Conservation (phyloP, 1,140 invertebrate genomes). For the Bemisia tabaci region DNA sequence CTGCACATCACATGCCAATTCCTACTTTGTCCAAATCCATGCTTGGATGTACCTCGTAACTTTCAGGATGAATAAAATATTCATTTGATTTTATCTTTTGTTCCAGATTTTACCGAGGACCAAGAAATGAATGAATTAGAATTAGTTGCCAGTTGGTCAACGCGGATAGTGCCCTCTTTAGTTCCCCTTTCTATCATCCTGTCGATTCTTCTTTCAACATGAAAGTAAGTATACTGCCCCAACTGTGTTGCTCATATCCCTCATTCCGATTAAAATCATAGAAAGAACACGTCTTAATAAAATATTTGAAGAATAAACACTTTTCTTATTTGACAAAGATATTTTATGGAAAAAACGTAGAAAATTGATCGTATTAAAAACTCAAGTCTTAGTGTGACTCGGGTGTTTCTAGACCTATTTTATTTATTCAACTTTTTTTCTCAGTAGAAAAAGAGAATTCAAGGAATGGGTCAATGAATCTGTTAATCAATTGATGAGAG, state of each 20-base stretch:
- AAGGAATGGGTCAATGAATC: too few relatives aligned
- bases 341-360: not conserved
- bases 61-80: too few relatives aligned
- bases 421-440: too few relatives aligned
- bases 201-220: not conserved
- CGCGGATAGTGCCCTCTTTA: not conserved
- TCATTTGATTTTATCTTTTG: not conserved
- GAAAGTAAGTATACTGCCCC: not conserved
- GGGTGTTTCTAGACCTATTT: not conserved
- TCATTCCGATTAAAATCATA: not conserved
- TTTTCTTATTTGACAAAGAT: not conserved
- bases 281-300: not conserved
- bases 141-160: not conserved
- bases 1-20: too few relatives aligned
- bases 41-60: too few relatives aligned
- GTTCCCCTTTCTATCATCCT: not conserved
- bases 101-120: not conserved
- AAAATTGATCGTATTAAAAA: too few relatives aligned
- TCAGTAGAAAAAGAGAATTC: too few relatives aligned
- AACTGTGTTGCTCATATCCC: not conserved
- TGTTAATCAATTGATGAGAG: too few relatives aligned
- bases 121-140: not conserved
- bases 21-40: too few relatives aligned
- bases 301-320: not conserved
- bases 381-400: too few relatives aligned